These are phyloP conservation scores for Cettia cetti DNA, from an alignment of 2,113 vertebrate genomes.

Conservation along the genomic window DNA sequence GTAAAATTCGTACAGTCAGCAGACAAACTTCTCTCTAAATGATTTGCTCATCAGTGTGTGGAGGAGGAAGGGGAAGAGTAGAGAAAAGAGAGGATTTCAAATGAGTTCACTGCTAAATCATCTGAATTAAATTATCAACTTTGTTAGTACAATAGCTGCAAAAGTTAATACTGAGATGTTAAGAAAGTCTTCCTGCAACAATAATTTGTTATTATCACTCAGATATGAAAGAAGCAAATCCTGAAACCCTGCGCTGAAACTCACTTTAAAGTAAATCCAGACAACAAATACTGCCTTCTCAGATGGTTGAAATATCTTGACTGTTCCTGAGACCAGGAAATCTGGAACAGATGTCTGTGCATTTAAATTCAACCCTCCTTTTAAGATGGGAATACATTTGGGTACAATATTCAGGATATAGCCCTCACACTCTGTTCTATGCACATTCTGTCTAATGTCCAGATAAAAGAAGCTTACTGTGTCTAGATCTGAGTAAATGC, in stretches of 20 bases:
- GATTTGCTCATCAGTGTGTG: not conserved
- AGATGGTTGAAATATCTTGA: not conserved
- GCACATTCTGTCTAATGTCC: not conserved
- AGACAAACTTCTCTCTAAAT: not conserved
- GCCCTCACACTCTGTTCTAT: not conserved
- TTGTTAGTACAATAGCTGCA: not conserved
- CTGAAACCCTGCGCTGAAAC: not conserved
- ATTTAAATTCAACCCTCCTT: not conserved
- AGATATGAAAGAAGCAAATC: not conserved
- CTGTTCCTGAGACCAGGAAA: not conserved
- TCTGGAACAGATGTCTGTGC: not conserved
- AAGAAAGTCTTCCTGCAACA: not conserved
- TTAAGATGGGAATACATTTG: not conserved
- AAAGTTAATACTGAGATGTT: not conserved
- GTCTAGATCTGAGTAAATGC: not conserved
- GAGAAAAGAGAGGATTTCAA: not conserved
- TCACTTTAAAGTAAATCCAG: not conserved
- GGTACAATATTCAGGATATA: not conserved
- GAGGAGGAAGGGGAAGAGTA: not conserved
- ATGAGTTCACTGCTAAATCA: not conserved
- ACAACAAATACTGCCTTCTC: not conserved
- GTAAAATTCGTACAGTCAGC: constrained; percentile 3
- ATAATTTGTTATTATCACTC: not conserved
- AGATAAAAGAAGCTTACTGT: not conserved
- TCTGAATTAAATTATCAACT: not conserved